Conservation (phyloP, 2,113 vertebrate genomes). For the Menidia beryllina region DNA sequence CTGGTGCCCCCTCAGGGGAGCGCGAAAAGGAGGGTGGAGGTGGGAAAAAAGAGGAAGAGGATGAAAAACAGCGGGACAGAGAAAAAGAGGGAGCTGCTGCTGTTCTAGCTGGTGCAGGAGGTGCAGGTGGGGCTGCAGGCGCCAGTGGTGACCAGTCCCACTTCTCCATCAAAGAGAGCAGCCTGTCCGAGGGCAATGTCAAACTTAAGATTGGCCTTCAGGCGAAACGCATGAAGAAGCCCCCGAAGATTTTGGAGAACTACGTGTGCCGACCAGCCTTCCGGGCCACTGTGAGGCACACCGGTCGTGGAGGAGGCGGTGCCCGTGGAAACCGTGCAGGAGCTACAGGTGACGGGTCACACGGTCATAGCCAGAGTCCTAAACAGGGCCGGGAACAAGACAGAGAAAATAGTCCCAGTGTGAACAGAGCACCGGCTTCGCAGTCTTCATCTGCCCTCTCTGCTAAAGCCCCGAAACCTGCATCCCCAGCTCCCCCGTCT, state of each 20-base stretch:
- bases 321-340: slow-evolving; percentile 70
- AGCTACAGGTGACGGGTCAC: slow-evolving; percentile 52
- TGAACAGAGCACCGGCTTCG: slow-evolving; percentile 63
- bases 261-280: slow-evolving; percentile 97
- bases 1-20: slow-evolving; percentile 71
- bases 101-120: slow-evolving; percentile 41
- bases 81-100: slow-evolving; percentile 70
- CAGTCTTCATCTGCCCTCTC: slow-evolving; percentile 60
- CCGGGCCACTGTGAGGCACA: slow-evolving; percentile 89
- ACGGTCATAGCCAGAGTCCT: slow-evolving; percentile 63
- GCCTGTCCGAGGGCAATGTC: slow-evolving; percentile 93
- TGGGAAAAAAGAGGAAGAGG: slow-evolving; percentile 83
- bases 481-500: slow-evolving; percentile 63
- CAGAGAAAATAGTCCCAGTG: slow-evolving; percentile 71
- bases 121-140: slow-evolving; percentile 52
- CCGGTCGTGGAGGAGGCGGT: slow-evolving; percentile 68
- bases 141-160: slow-evolving; percentile 81
- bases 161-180: slow-evolving; percentile 96
- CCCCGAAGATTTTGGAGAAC: slow-evolving; percentile 97
- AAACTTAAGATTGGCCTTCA: slow-evolving; percentile 97
- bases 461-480: slow-evolving; percentile 62
- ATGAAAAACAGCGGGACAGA: slow-evolving; percentile 81
- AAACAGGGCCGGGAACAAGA: slow-evolving; percentile 76
- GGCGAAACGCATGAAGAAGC: slow-evolving; percentile 96
- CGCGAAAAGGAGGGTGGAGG: slow-evolving; percentile 81